These are phyloP conservation scores for Morinoia aosen DNA, from an alignment of 2,888 invertebrate genomes.

Conservation along the genomic window DNA sequence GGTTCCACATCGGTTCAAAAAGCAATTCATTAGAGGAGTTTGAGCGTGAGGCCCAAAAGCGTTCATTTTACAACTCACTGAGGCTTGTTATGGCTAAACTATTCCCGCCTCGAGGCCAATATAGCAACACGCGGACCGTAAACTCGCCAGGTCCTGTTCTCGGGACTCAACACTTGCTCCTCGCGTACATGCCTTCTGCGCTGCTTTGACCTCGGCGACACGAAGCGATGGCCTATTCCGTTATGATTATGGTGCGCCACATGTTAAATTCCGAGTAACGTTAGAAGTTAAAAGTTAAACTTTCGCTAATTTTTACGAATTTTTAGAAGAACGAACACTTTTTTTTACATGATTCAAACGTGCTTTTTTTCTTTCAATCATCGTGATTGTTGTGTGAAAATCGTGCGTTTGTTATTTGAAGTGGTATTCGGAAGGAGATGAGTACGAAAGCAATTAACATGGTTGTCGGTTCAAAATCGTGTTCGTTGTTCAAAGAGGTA, in stretches of 20 bases:
- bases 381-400: too few species aligned
- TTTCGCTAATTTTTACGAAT: too few species aligned
- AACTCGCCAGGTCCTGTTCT: not conserved
- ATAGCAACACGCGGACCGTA: not conserved
- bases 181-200: not conserved
- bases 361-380: too few species aligned
- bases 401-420: too few species aligned
- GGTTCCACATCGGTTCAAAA: not conserved
- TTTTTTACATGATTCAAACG: too few species aligned
- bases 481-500: too few species aligned
- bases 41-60: slow-evolving; percentile 18
- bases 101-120: slow-evolving; percentile 40
- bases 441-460: too few species aligned
- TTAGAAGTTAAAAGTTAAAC: too few species aligned
- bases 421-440: too few species aligned
- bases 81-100: slow-evolving; percentile 16
- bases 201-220: not conserved
- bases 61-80: slow-evolving; percentile 40
- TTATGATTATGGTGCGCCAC: not conserved
- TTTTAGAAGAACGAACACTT: too few species aligned
- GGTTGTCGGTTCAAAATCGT: too few species aligned
- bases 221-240: not conserved
- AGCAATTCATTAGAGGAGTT: slow-evolving; percentile 37
- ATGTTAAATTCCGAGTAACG: not conserved
- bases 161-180: not conserved